A percentile compares a stretch with the other conserved stretches of the same genome.
These are phyloP conservation scores for Arrhopalites spinosus DNA, from an alignment of 2,888 invertebrate species.

Conservation along the genomic window DNA sequence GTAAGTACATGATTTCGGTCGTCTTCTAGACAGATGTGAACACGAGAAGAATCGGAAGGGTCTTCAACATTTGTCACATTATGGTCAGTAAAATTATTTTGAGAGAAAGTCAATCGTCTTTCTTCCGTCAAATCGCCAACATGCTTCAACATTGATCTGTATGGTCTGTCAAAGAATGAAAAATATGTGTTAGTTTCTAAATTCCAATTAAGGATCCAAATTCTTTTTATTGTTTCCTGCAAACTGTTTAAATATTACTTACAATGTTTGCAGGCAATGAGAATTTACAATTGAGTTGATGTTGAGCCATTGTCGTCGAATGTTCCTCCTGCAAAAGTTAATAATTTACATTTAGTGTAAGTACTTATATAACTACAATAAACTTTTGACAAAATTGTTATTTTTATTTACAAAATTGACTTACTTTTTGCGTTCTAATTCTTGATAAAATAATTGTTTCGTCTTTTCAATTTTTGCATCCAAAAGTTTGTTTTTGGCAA, in stretches of 20 bases:
- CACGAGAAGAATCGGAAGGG: too few relatives aligned
- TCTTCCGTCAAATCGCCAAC: constrained; percentile 37
- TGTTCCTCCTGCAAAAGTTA: constrained; percentile 42
- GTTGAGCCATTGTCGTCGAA: constrained; percentile 47
- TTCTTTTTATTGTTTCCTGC: not conserved
- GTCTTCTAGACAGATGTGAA: too few relatives aligned
- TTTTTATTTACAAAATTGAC: not conserved
- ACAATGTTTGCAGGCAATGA: constrained; percentile 49
- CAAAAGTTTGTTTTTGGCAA: not conserved
- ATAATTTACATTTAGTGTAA: not conserved
- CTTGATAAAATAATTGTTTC: constrained; percentile 13
- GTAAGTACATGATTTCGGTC: too few relatives aligned
- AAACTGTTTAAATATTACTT: constrained; percentile 24
- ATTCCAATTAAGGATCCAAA: not conserved
- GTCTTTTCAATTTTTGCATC: constrained; percentile 14
- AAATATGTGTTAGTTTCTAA: not conserved
- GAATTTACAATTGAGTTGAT: constrained; percentile 46
- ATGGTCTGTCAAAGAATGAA: constrained; percentile 44
- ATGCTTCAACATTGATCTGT: constrained; percentile 48
- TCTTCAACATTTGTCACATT: too few relatives aligned
- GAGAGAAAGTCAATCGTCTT: not conserved
- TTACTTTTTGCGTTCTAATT: constrained; percentile 18
- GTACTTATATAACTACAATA: not conserved
- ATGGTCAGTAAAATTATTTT: too few relatives aligned
- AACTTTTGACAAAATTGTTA: not conserved